These are phyloP conservation scores for Tympanoctomys barrerae DNA, from an alignment of 2,797 vertebrate species.

Conservation along the genomic window DNA sequence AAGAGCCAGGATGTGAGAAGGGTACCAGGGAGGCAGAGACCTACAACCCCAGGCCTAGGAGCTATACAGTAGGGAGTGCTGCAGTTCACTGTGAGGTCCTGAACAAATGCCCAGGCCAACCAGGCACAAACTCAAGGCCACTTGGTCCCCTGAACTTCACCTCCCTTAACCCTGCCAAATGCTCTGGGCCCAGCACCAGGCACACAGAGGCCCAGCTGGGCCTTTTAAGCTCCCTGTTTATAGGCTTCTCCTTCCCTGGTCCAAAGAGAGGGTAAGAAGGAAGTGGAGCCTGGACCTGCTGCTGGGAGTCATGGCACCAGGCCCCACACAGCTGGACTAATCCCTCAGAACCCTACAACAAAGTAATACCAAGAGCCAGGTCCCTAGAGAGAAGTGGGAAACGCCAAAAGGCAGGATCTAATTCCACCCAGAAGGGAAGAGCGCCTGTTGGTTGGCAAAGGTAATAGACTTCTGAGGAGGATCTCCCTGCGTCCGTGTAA, in stretches of 20 bases:
- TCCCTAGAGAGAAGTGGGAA: constrained; percentile 21
- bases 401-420: background rate
- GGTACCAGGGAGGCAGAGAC: background rate
- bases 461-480: background rate
- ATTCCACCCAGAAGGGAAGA: background rate
- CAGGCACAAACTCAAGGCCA: background rate
- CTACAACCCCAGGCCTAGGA: background rate
- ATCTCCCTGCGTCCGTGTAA: background rate
- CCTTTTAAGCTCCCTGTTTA: background rate
- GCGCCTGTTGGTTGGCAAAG: background rate
- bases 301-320: constrained; percentile 64
- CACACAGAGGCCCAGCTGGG: background rate
- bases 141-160: background rate
- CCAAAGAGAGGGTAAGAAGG: background rate
- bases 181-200: background rate
- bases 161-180: background rate
- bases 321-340: constrained; percentile 49
- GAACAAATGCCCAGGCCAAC: background rate
- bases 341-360: background rate
- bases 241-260: background rate
- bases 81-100: background rate
- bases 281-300: background rate
- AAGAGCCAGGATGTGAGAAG: background rate
- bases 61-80: background rate
- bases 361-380: background rate